Evolutionary conservation across 2,797 vertebrate genomes (phyloP).

Genomic region (Silurus aristotelis): DNA sequence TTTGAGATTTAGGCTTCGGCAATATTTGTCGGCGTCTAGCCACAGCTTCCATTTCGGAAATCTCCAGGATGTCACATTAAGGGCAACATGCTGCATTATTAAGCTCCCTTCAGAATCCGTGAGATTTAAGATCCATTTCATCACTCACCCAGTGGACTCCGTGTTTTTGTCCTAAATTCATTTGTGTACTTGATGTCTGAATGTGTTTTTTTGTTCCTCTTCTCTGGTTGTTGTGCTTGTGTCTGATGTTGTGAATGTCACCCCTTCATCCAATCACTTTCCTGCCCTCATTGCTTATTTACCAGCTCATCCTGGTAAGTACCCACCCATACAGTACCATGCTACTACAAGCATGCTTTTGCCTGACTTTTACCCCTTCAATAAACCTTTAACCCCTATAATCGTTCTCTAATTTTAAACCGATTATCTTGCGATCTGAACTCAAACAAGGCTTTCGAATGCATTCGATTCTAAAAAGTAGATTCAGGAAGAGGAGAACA

Average conservation of each 20-base stretch:
- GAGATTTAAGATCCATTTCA: conserved; percentile 41
- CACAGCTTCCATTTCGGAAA: conserved; percentile 27
- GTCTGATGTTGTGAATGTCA: conserved; percentile 39
- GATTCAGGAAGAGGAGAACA: not conserved
- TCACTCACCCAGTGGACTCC: conserved; percentile 62
- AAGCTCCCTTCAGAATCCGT: conserved; percentile 24
- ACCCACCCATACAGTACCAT: conserved; percentile 77
- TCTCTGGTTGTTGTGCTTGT: conserved; percentile 23
- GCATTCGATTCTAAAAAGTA: not conserved
- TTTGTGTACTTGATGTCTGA: conserved; percentile 81
- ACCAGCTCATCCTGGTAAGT: conserved; percentile 98
- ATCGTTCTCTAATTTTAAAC: not conserved
- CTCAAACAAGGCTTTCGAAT: conserved; percentile 15
- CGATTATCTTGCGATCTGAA: not conserved
- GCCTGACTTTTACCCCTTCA: not conserved
- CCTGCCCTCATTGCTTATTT: conserved; percentile 86
- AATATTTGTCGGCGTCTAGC: conserved; percentile 31
- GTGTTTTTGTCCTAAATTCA: conserved; percentile 69
- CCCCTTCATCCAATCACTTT: conserved; percentile 49
- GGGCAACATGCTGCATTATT: conserved; percentile 31
- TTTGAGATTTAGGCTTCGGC: conserved; percentile 5
- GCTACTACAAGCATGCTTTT: conserved; percentile 50
- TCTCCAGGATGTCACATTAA: conserved; percentile 31
- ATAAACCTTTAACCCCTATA: not conserved
- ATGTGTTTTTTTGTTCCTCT: conserved; percentile 73